Evolutionary conservation across 1,140 invertebrate species (phyloP).

Genomic region (Cyphomyrmex costatus): DNA sequence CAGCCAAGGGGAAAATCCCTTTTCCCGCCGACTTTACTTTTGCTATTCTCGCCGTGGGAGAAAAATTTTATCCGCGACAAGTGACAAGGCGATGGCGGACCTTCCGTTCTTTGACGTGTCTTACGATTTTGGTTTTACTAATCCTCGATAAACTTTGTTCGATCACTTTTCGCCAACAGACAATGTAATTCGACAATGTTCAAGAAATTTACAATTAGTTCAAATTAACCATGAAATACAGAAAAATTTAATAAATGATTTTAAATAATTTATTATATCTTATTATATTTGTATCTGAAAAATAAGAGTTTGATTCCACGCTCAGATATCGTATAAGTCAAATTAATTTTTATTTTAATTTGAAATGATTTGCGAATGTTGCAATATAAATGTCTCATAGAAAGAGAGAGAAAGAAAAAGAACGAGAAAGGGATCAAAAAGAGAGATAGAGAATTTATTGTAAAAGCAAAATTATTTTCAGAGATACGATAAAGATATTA

Average conservation of each 20-base stretch:
- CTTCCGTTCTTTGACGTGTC: not conserved
- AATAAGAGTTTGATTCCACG: too few species aligned
- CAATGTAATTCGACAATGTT: not conserved
- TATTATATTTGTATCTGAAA: not conserved
- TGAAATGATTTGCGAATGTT: too few species aligned
- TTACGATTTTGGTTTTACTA: not conserved
- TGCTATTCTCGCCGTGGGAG: slow-evolving; percentile 71
- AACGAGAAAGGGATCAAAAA: too few species aligned
- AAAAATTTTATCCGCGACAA: slow-evolving; percentile 71
- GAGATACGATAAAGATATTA: too few species aligned
- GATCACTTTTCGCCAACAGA: not conserved
- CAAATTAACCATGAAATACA: not conserved
- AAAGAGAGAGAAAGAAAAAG: too few species aligned
- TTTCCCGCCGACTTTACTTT: slow-evolving; percentile 81
- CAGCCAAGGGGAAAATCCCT: slow-evolving; percentile 85
- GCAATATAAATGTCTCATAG: too few species aligned
- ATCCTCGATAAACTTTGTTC: slow-evolving; percentile 26
- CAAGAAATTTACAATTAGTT: not conserved
- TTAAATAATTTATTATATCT: not conserved
- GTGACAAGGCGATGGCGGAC: slow-evolving; percentile 62
- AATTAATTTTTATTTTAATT: too few species aligned
- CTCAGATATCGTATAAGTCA: too few species aligned
- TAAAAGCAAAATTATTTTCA: too few species aligned
- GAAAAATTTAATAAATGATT: not conserved
- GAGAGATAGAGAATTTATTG: too few species aligned